Evolutionary conservation across 1,140 invertebrate species (phyloP).

Genomic region (Hypothenemus hampei): DNA sequence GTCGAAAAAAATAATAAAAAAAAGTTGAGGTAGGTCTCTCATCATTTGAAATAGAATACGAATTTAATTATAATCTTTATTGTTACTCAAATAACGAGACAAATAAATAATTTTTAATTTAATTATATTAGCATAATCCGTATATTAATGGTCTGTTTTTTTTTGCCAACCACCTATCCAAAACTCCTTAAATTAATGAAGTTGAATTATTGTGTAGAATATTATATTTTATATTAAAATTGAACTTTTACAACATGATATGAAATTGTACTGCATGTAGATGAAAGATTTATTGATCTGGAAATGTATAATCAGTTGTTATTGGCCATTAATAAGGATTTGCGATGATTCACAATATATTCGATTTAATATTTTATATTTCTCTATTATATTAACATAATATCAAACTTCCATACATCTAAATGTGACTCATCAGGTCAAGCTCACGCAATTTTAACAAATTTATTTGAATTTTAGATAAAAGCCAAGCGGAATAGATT

Average conservation of each 20-base stretch:
- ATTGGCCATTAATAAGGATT: slow-evolving; percentile 23
- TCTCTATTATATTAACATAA: slow-evolving; percentile 15
- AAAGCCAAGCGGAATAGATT: too few relatives aligned
- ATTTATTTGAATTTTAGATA: too few relatives aligned
- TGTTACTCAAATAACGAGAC: slow-evolving; percentile 1
- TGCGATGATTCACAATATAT: slow-evolving; percentile 15
- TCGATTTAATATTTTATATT: slow-evolving; percentile 15
- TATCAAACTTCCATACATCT: background rate
- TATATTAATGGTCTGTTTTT: background rate
- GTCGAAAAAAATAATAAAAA: too few relatives aligned
- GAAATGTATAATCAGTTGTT: slow-evolving; percentile 9
- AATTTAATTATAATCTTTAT: too few relatives aligned
- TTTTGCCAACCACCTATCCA: too few relatives aligned
- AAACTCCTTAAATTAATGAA: too few relatives aligned
- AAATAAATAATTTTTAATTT: slow-evolving; percentile 2
- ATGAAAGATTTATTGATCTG: background rate
- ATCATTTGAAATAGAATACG: too few relatives aligned
- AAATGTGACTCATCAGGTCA: slow-evolving; percentile 4
- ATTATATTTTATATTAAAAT: too few relatives aligned
- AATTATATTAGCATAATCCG: background rate
- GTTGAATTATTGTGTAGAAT: too few relatives aligned
- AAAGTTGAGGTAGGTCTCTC: too few relatives aligned
- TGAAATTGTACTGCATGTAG: background rate
- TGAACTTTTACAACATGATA: too few relatives aligned
- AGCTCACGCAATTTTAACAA: too few relatives aligned